Evolutionary conservation across 2,113 vertebrate genomes (phyloP).

Genomic region (Microtus richardsoni): DNA sequence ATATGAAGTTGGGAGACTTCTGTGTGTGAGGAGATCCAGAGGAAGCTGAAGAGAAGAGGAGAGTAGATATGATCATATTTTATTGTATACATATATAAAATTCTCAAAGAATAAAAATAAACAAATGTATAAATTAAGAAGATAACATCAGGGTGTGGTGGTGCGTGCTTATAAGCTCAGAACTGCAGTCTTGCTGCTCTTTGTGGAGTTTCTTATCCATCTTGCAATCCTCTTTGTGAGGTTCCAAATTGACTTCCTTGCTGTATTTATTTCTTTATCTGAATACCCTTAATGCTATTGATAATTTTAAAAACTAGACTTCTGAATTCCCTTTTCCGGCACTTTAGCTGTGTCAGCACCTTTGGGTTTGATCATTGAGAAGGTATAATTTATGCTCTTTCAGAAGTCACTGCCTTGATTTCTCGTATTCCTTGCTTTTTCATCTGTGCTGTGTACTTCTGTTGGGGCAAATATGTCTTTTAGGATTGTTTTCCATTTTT

Average conservation of each 20-base stretch:
- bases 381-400: background rate
- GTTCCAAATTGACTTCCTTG: background rate
- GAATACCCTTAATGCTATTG: background rate
- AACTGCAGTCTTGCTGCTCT: background rate
- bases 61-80: background rate
- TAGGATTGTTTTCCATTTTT: background rate
- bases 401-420: background rate
- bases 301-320: background rate
- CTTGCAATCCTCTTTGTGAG: too few species aligned
- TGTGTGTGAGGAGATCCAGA: background rate
- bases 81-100: background rate
- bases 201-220: background rate
- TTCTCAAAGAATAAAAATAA: background rate
- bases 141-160: background rate
- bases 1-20: background rate
- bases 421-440: background rate
- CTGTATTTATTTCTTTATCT: background rate
- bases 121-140: background rate
- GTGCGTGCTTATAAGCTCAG: too few species aligned
- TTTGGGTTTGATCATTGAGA: background rate
- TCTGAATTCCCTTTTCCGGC: background rate
- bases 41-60: too few species aligned
- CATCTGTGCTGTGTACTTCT: background rate
- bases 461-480: background rate
- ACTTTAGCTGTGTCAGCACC: background rate